These are phyloP conservation scores for Chloroceryle amazona DNA, from an alignment of 2,797 vertebrate species.

Conservation along the genomic window DNA sequence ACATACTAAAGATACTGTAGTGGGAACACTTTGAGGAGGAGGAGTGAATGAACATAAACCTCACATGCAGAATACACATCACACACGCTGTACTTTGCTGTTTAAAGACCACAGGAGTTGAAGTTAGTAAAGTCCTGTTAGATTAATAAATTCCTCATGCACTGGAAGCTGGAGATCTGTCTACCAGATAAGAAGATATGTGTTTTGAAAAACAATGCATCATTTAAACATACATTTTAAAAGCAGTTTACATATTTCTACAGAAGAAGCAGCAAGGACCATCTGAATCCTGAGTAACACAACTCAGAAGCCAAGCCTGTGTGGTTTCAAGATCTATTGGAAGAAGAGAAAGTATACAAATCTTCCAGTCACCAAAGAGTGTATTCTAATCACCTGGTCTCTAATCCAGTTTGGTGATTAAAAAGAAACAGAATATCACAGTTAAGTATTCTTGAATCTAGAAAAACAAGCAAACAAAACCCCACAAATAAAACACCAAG, in stretches of 20 bases:
- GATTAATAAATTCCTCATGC: background rate
- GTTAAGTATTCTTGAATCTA: background rate
- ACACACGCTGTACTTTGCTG: background rate
- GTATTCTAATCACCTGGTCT: background rate
- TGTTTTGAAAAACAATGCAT: background rate
- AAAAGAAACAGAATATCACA: background rate
- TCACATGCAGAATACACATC: constrained; percentile 22
- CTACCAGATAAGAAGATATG: background rate
- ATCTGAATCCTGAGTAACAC: background rate
- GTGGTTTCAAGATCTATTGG: background rate
- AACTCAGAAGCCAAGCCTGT: background rate
- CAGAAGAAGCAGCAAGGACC: background rate
- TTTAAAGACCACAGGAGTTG: background rate
- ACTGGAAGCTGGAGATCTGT: background rate
- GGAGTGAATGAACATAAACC: constrained; percentile 56
- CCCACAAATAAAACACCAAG: background rate
- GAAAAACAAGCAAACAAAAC: background rate
- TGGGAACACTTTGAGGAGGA: constrained; percentile 7
- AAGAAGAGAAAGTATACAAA: background rate
- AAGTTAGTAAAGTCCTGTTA: background rate
- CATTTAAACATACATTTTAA: background rate
- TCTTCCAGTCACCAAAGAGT: background rate
- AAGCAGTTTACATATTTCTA: background rate
- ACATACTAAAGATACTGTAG: constrained; percentile 26
- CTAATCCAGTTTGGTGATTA: background rate